These are phyloP conservation scores for Sebastes kiyomatsui DNA, from an alignment of 2,797 vertebrate genomes.

Conservation along the genomic window DNA sequence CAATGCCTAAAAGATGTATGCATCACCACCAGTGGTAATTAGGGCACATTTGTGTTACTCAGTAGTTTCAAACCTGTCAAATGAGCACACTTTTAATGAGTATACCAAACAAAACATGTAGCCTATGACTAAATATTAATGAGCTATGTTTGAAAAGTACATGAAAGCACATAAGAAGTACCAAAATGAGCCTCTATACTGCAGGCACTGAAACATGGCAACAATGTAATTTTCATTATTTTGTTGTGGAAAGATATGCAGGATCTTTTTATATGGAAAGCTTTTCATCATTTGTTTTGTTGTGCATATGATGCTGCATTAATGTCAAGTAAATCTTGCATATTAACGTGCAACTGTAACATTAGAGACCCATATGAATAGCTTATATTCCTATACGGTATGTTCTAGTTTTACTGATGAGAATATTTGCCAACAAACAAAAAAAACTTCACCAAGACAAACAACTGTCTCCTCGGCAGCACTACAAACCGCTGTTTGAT, in stretches of 20 bases:
- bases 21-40: neutral
- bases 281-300: neutral
- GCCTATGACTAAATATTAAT: neutral
- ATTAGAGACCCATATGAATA: neutral
- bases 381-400: neutral
- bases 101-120: neutral
- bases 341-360: neutral
- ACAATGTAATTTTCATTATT: neutral
- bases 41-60: neutral
- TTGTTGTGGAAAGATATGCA: neutral
- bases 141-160: neutral
- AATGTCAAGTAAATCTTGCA: neutral
- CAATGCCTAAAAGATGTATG: neutral
- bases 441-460: neutral
- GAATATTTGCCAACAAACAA: neutral
- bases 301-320: neutral
- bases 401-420: neutral
- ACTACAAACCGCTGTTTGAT: neutral
- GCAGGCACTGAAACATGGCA: neutral
- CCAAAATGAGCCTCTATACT: neutral
- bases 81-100: neutral
- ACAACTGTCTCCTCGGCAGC: neutral
- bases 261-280: neutral
- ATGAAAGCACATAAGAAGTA: neutral
- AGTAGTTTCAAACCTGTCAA: neutral